A percentile compares a stretch with the other conserved stretches of the same genome.
Conservation (phyloP, 2,113 vertebrate genomes). For the Campylomormyrus numenius region DNA sequence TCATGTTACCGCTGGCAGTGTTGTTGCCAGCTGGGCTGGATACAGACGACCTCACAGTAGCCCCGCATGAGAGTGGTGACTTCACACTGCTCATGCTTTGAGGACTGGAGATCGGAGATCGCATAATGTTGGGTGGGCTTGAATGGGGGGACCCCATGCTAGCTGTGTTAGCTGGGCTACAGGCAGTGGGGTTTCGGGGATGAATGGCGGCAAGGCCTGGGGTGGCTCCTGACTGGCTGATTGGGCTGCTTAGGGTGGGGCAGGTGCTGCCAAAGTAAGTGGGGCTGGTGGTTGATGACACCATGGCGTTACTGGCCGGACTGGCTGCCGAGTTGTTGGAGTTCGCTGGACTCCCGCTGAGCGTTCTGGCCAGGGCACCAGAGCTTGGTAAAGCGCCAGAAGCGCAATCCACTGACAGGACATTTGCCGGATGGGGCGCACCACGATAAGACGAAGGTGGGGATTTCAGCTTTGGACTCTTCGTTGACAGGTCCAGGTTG, state of each 20-base stretch:
- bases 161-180: constrained; percentile 81
- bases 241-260: constrained; percentile 68
- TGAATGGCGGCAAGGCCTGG: constrained; percentile 68
- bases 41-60: constrained; percentile 77
- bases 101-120: constrained; percentile 90
- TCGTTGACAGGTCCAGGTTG: constrained; percentile 44
- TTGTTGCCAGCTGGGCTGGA: constrained; percentile 75
- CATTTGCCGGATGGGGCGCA: constrained; percentile 50
- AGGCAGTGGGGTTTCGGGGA: constrained; percentile 70
- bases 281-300: constrained; percentile 82
- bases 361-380: constrained; percentile 62
- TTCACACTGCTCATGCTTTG: constrained; percentile 87
- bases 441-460: constrained; percentile 59
- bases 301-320: constrained; percentile 74
- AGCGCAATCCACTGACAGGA: constrained; percentile 55
- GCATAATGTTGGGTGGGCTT: constrained; percentile 87
- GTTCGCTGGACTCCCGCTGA: constrained; percentile 75
- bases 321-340: constrained; percentile 66
- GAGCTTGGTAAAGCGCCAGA: constrained; percentile 46
- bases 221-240: constrained; percentile 69
- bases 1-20: constrained; percentile 58
- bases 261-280: constrained; percentile 70
- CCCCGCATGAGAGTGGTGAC: constrained; percentile 83
- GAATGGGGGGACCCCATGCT: constrained; percentile 83
- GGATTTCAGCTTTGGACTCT: constrained; percentile 58